Evolutionary conservation across 2,888 invertebrate genomes (phyloP).

Genomic region (Drosophila anomalata): DNA sequence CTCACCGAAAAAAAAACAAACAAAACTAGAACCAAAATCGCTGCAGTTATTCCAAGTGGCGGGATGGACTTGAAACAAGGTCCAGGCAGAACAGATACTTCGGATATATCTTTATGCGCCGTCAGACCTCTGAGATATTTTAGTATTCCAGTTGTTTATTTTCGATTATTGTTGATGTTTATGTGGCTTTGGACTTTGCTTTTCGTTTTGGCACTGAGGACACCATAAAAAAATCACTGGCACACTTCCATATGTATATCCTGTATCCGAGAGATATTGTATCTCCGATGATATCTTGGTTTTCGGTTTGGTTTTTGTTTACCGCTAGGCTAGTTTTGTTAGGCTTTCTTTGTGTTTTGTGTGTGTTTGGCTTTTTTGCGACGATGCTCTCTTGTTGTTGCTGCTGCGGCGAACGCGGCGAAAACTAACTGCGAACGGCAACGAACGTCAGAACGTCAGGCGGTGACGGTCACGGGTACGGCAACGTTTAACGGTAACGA

Average conservation of each 20-base stretch:
- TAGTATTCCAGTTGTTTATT: constrained; percentile 26
- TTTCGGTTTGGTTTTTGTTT: constrained; percentile 20
- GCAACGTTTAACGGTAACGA: constrained; percentile 23
- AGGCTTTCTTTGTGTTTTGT: constrained; percentile 23
- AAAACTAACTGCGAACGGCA: constrained; percentile 44
- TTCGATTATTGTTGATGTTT: constrained; percentile 31
- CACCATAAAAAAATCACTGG: constrained; percentile 46
- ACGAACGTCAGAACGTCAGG: constrained; percentile 30
- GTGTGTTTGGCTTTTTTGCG: constrained; percentile 7
- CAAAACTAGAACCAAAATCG: constrained; percentile 46
- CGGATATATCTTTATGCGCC: constrained; percentile 5
- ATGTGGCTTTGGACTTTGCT: constrained; percentile 14
- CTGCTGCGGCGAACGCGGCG: constrained; percentile 66
- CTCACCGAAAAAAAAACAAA: constrained; percentile 68
- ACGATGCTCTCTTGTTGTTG: constrained; percentile 7
- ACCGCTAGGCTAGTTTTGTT: constrained; percentile 19
- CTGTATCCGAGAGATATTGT: constrained; percentile 28
- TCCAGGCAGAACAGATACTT: constrained; percentile 4
- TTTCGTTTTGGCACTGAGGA: constrained; percentile 34
- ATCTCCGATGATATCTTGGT: constrained; percentile 10
- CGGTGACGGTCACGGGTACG: constrained; percentile 2
- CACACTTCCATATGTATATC: constrained; percentile 26
- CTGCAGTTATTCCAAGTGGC: constrained; percentile 30
- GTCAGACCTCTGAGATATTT: neutral
- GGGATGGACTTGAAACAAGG: constrained; percentile 17